Evolutionary conservation across 2,797 vertebrate genomes (phyloP).

Genomic region (Gallirallus australis): DNA sequence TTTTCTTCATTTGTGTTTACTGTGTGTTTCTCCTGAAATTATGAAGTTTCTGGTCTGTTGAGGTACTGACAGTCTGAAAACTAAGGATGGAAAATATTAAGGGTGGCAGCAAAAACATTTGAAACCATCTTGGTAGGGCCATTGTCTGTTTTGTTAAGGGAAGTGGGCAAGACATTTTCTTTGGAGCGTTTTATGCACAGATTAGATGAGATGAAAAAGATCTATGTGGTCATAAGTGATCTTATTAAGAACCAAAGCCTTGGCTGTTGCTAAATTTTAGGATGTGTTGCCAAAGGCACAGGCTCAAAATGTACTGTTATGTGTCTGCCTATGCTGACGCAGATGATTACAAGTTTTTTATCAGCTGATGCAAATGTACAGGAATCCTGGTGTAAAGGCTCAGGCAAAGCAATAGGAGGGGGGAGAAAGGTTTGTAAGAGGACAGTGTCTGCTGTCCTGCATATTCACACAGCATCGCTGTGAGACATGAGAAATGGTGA

Average conservation of each 20-base stretch:
- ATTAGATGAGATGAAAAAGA: background rate
- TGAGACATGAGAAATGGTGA: background rate
- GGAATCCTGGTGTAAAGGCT: background rate
- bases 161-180: background rate
- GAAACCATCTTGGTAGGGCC: background rate
- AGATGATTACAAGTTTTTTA: background rate
- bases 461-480: background rate
- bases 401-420: background rate
- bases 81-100: background rate
- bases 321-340: fast-evolving
- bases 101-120: background rate
- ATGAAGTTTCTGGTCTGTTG: background rate
- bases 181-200: background rate
- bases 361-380: background rate
- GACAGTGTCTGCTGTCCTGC: background rate
- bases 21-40: background rate
- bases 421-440: background rate
- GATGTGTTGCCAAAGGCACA: background rate
- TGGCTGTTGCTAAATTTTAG: constrained; percentile 10
- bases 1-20: background rate
- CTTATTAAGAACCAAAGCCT: background rate
- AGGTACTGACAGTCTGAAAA: background rate
- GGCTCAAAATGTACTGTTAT: background rate
- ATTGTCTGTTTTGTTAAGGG: background rate
- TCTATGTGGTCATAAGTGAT: background rate